Base-by-base conservation (phyloP, 23 tunicate genomes). In the Trididemnum miniatum region DNA sequence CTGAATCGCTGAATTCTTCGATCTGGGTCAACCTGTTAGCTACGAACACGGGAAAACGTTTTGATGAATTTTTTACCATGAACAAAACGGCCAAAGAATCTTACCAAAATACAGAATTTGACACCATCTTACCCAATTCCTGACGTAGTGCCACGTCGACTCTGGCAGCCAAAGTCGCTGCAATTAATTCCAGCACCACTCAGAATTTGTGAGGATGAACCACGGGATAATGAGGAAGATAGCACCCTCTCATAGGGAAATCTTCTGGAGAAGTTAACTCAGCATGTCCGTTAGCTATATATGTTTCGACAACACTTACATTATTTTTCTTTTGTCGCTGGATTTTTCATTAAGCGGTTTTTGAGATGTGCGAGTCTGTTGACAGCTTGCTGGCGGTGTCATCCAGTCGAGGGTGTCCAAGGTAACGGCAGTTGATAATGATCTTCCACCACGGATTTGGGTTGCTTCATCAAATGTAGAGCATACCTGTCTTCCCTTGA, bases 401-500 rank as follows among this genome's bases (percentile, higher is more conserved):
- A 4, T 23, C 28, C 7, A 20, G 23, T 5, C 4, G 20, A 4
- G 25, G 75, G 38, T 5, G 7, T 31, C 75, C 75, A 67, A 7
- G 25, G 38, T 33, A 67, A 67, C 4, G 38, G 38, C 7, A 67
- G 20, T 67, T 67, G 18, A 32, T 67, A 67, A 4, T 24, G 75
- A 5, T 38, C 75, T 4, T 67, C 75, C 7, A 31, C 38, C 15
- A 31, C 7, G 15, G 22, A 2, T 32, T 67, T 31, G 12, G 75
- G 32, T 30, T 67, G 15, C 38, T 67, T 33, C 38, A 67, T 5
- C 15, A 67, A 7, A 31, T 67, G 37, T 7, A 67, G 9, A 2
- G 75, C 38, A 9, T 67, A 67, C 7, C 75, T 20, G 32, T 67
- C 25, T n/a, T 67, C 38, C n/a, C 32, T 67, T n/a, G 75, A 67